These are phyloP conservation scores for Apodemia mormo DNA, from an alignment of 2,888 invertebrate genomes.

Conservation along the genomic window DNA sequence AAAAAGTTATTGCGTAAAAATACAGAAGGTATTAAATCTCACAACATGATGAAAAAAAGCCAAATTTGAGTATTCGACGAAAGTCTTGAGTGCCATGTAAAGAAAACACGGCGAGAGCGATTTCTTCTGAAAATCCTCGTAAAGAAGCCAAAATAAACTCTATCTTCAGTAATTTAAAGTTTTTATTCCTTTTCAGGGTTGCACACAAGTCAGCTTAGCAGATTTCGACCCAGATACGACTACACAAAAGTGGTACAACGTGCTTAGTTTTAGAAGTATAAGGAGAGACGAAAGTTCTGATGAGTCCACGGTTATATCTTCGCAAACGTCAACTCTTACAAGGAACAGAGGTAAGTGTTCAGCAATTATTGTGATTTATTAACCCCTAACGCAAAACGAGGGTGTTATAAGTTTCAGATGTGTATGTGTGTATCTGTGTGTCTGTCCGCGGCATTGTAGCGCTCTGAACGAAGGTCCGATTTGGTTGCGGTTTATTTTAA, in stretches of 20 bases:
- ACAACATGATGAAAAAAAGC: slow-evolving; percentile 73
- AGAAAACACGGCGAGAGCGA: slow-evolving; percentile 73
- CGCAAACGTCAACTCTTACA: slow-evolving; percentile 97
- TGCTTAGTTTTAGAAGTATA: slow-evolving; percentile 85
- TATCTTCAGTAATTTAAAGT: neutral
- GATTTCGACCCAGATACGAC: slow-evolving; percentile 93
- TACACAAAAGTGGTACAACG: slow-evolving; percentile 96
- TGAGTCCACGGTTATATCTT: slow-evolving; percentile 97
- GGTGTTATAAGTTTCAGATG: too few relatives aligned
- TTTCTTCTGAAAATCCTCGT: slow-evolving; percentile 49
- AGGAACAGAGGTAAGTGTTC: slow-evolving; percentile 86
- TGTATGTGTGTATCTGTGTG: too few relatives aligned
- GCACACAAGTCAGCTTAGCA: slow-evolving; percentile 96
- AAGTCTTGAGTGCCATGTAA: slow-evolving; percentile 77
- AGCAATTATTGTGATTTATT: neutral
- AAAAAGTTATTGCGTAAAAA: neutral
- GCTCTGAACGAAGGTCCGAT: too few relatives aligned
- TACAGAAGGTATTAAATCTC: too few relatives aligned
- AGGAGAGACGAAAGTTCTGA: slow-evolving; percentile 95
- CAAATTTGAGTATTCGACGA: slow-evolving; percentile 79
- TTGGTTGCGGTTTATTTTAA: too few relatives aligned
- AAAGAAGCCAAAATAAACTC: slow-evolving; percentile 21
- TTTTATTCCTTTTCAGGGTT: slow-evolving; percentile 84
- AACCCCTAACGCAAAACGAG: too few relatives aligned
- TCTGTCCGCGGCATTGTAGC: too few relatives aligned